Evolutionary conservation across 2,888 invertebrate species (phyloP).

Genomic region (Stenotaenia linearis): DNA sequence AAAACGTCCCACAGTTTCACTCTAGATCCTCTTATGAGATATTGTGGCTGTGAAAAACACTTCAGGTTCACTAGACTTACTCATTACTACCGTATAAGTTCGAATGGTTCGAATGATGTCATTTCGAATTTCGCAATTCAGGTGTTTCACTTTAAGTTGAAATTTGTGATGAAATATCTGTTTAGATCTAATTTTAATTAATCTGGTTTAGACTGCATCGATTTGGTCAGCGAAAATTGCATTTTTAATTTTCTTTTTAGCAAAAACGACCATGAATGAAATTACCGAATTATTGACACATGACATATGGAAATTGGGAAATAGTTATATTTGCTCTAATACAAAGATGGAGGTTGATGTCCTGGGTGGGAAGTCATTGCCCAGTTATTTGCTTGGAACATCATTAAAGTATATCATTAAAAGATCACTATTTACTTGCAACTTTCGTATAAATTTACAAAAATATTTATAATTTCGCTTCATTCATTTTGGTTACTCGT

Average conservation of each 20-base stretch:
- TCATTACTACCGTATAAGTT: not conserved
- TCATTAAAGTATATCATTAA: constrained; percentile 13
- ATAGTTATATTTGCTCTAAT: not conserved
- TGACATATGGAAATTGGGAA: not conserved
- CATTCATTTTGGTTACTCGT: too few relatives aligned
- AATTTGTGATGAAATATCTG: not conserved
- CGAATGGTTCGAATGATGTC: not conserved
- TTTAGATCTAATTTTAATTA: not conserved
- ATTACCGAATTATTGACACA: not conserved
- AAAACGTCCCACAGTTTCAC: too few relatives aligned
- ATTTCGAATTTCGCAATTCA: not conserved
- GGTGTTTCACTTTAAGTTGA: not conserved
- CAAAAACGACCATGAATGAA: not conserved
- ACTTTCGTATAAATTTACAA: not conserved
- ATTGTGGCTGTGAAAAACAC: too few relatives aligned
- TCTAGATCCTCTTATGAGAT: too few relatives aligned
- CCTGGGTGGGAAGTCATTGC: constrained; percentile 14
- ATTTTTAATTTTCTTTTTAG: not conserved
- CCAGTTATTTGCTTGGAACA: constrained; percentile 15
- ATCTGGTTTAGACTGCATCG: not conserved
- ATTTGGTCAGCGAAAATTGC: not conserved
- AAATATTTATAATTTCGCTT: not conserved
- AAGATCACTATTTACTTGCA: not conserved
- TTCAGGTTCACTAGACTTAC: not conserved
- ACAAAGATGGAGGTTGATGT: constrained; percentile 19